These are phyloP conservation scores for Phyto melanocephala DNA, from an alignment of 2,888 invertebrate species.

Conservation along the genomic window DNA sequence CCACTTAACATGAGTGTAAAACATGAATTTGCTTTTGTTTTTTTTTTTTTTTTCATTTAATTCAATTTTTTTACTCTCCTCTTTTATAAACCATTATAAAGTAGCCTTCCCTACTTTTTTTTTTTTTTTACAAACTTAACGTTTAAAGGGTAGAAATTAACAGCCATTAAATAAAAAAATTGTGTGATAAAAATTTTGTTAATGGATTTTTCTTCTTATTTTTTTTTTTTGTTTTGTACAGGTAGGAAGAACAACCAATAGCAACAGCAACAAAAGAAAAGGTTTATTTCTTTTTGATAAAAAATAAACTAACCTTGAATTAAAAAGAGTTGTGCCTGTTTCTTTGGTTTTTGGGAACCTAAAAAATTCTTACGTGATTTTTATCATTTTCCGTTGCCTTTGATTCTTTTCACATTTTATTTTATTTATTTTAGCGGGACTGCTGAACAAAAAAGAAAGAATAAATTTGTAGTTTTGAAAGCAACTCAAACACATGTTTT, in stretches of 20 bases:
- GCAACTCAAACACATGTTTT: conserved; percentile 52
- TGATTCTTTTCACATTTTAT: neutral
- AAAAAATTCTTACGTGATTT: conserved; percentile 54
- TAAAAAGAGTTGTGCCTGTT: conserved; percentile 34
- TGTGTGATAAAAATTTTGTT: conserved; percentile 49
- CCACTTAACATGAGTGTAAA: conserved; percentile 66
- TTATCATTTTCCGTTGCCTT: conserved; percentile 41
- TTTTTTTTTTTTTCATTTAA: conserved; percentile 19
- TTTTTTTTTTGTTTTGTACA: too few species aligned
- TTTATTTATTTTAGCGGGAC: conserved; percentile 2
- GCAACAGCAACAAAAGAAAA: conserved; percentile 5
- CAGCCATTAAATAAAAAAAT: conserved; percentile 56
- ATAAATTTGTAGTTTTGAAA: neutral
- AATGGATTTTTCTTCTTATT: neutral
- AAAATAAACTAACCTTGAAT: conserved; percentile 43
- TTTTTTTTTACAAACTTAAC: neutral
- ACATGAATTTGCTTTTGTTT: conserved; percentile 63
- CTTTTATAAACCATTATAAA: neutral
- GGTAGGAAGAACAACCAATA: conserved; percentile 20
- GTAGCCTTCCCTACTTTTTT: conserved; percentile 14
- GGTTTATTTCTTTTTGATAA: neutral
- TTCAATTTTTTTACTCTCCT: neutral
- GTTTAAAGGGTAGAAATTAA: conserved; percentile 60
- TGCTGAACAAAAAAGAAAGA: neutral
- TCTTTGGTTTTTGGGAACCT: conserved; percentile 19